Evolutionary conservation across 2,888 invertebrate species (phyloP).

Genomic region (Torymus tubicola): DNA sequence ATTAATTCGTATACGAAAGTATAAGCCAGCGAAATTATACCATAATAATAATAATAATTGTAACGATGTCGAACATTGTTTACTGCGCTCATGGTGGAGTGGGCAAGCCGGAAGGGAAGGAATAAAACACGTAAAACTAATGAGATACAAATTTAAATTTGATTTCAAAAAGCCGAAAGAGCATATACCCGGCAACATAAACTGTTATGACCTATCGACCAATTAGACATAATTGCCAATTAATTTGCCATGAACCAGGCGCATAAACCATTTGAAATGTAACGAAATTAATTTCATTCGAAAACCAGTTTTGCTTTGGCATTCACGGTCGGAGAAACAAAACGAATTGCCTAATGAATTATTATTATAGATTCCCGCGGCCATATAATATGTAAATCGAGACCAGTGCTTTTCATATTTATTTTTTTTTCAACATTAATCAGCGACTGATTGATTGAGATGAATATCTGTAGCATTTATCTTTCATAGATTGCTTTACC

Average conservation of each 20-base stretch:
- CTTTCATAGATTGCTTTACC: too few species aligned
- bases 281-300: constrained; percentile 50
- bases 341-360: constrained; percentile 40
- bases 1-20: too few species aligned
- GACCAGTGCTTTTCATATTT: background rate
- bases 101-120: too few species aligned
- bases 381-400: background rate
- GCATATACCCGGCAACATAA: background rate
- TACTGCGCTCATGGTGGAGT: background rate
- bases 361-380: background rate
- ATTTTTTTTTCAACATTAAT: constrained; percentile 1
- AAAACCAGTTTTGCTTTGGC: constrained; percentile 26
- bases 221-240: constrained; percentile 54
- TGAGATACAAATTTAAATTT: background rate
- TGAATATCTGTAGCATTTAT: too few species aligned
- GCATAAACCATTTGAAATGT: constrained; percentile 36
- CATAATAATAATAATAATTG: too few species aligned
- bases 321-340: background rate
- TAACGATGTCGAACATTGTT: background rate
- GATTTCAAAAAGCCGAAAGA: constrained; percentile 15
- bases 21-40: too few species aligned
- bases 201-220: constrained; percentile 19
- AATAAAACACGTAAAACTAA: too few species aligned
- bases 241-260: constrained; percentile 30
- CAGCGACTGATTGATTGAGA: constrained; percentile 8